Percentiles rank a stretch among this genome's conserved stretches.
Conservation (phyloP, 2,797 vertebrate genomes). For the Poecile montanus region DNA sequence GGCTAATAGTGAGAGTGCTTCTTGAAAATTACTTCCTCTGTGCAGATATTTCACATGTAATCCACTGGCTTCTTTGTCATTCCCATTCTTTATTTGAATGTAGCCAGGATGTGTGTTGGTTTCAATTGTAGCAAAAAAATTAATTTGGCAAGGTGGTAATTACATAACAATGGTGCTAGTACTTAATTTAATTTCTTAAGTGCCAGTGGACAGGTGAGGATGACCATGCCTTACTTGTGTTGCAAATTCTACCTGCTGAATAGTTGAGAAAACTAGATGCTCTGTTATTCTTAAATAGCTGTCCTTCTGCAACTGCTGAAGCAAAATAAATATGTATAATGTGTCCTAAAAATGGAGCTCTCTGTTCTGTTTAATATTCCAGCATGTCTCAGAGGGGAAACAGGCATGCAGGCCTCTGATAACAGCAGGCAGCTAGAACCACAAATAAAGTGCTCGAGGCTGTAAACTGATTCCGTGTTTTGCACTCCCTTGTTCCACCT, state of each 20-base stretch:
- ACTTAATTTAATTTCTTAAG: background rate
- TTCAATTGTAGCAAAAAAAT: background rate
- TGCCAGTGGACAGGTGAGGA: background rate
- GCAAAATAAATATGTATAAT: background rate
- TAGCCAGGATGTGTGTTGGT: background rate
- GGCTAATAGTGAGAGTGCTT: background rate
- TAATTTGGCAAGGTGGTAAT: background rate
- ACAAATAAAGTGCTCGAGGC: background rate
- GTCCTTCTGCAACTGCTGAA: background rate
- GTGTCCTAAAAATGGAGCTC: background rate
- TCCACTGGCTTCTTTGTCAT: background rate
- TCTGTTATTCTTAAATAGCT: background rate
- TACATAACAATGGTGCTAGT: background rate
- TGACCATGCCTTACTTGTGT: background rate
- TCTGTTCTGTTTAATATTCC: background rate
- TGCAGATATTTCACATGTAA: background rate
- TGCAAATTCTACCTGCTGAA: background rate
- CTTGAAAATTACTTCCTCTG: background rate
- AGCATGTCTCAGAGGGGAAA: background rate
- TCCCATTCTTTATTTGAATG: background rate
- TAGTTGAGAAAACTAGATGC: background rate
- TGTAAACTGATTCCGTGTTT: constrained; percentile 1
- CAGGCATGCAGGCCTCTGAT: background rate
- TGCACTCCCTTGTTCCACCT: background rate
- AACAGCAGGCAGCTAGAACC: background rate